A percentile compares a stretch with the other conserved stretches of the same genome.
phyloP scores from a whole-genome alignment of 2,888 invertebrate genomes.

The Steinernema hermaphroditum region DNA sequence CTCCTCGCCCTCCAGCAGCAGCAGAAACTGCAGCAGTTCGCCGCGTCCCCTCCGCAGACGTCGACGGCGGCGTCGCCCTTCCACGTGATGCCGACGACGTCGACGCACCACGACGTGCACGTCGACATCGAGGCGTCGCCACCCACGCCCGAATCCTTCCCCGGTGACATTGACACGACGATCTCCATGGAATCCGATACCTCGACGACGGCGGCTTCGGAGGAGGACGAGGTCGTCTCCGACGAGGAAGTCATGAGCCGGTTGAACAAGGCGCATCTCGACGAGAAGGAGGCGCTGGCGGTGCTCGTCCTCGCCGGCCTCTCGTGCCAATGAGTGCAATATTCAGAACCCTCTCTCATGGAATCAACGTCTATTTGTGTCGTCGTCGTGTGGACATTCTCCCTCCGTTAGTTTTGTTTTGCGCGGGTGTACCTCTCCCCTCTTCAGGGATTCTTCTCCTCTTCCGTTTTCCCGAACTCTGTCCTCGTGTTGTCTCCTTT shows the following conservation, averaged over 20 bases:
- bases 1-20: neutral
- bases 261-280: neutral
- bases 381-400: neutral
- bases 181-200: neutral
- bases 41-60: neutral
- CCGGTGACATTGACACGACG: neutral
- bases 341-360: neutral
- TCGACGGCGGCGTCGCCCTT: conserved; percentile 7
- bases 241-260: neutral
- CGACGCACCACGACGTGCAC: neutral
- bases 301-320: conserved; percentile 7
- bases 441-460: neutral
- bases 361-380: neutral
- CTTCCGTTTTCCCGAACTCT: neutral
- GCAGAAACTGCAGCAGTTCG: conserved; percentile 11
- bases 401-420: neutral
- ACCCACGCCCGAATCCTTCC: conserved; percentile 6
- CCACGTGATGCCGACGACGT: conserved; percentile 17
- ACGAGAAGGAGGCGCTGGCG: conserved; percentile 4
- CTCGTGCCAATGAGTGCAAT: conserved; percentile 1
- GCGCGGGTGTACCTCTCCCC: conserved; percentile 26
- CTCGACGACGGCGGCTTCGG: neutral
- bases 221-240: neutral
- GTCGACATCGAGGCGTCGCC: conserved; percentile 14
- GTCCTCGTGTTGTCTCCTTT: neutral